Base-by-base conservation (phyloP, 2,113 vertebrate genomes). In the Castor canadensis region DNA sequence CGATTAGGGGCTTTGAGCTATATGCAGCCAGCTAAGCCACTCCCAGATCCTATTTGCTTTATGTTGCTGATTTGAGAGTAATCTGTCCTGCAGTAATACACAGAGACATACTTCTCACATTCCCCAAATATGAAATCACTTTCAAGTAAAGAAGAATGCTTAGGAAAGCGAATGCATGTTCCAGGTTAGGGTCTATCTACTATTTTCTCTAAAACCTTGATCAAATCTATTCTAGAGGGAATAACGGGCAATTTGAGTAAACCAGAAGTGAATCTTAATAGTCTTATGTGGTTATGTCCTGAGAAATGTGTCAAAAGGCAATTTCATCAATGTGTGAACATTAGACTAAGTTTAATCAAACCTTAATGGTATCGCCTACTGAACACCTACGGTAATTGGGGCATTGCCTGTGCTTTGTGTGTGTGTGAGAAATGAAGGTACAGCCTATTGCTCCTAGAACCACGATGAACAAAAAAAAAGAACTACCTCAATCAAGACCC, bases 191-290 rank as follows among this genome's bases (percentile, higher is more conserved):
- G 82, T 9, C 30, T 28, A 66, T 20, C 26, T 52, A 52, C n/a
- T 86, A n/a, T 64, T 75, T 84, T 80, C 64, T 81, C 83, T 35
- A 89, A 86, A 79, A 35, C 10, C 11, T n/a, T 77, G 22, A 60
- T 79, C 26, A 67, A 9, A 73, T 45, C 58, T n/a, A 52, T 45
- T 89, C 71, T 73, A 58, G 24, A 84, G 60, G 10, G 28, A 94
- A 75, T 49, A 95, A 79, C 11, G 30, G 45, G 52, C 62, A 80
- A 96, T 56, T 32, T 80, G 79, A 88, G 24, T 30, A 92, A 89
- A 35, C 32, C 47, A 79, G n/a, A 91, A 87, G 58, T 81, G 7
- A 84, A 93, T 73, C 69, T 86, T 71, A n/a, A 81, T 54, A 15
- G n/a, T 82, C 24, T 40, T 32, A 30, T 28, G 22, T 49, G 13